Base-by-base conservation (phyloP, 2,797 vertebrate species). In the Hydrolagus colliei region DNA sequence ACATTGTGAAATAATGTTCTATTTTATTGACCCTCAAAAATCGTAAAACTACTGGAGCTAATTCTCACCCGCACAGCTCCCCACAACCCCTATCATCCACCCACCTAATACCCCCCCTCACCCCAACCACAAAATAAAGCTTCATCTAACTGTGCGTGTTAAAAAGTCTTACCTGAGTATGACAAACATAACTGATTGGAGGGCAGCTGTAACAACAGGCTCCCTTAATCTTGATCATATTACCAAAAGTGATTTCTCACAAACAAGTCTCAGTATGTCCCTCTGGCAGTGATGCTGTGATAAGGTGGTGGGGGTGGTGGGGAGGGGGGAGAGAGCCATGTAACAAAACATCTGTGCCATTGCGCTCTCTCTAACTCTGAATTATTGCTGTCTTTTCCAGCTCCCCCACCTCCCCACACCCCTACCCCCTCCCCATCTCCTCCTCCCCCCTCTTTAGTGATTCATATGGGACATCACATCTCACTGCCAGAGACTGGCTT, bases 381-480 rank as follows among this genome's bases (percentile, higher is more conserved):
- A 93, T 93, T 90, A 89, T 88, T 35, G 82, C 87, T 76, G 89
- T 88, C 91, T 89, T 87, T 91, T 92, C 61, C 90, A 92, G 91
- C 88, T 89, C 88, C 27, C 27, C 27, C 27, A 0, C 27, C 27
- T 1, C 27, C 27, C 0, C 27, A 27, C 27, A 27, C 27, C 27
- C 27, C 89, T 88, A 88, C 80, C 89, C 88, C 65, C 87, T 90
- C 89, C 88, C 87, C 86, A 77, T 88, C 88, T 88, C 87, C 87
- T 90, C 89, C 72, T 72, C 88, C 71, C 72, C 73, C 88, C 71
- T 89, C 90, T 92, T 91, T 90, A 91, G 92, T 90, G 91, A 89
- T 90, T 91, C 89, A 78, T 89, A 87, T 92, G 89, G 88, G 91
- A 92, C 91, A 93, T 91, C 92, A 92, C 92, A 93, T 92, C 91